Conservation (phyloP, 2,797 vertebrate genomes). For the Leucoraja ocellata region DNA sequence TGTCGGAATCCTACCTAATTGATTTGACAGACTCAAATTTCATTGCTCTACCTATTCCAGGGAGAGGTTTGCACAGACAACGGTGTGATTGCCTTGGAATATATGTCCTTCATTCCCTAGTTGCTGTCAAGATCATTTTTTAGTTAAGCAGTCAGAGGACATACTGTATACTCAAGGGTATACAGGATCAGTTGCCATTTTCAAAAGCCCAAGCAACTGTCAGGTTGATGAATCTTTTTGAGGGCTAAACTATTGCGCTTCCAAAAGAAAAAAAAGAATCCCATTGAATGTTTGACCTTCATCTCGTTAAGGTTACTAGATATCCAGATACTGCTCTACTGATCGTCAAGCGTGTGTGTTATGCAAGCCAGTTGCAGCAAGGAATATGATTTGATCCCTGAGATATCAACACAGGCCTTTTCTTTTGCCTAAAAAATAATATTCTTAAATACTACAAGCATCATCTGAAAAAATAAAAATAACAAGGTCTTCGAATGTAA, state of each 20-base stretch:
- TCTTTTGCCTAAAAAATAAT: background rate
- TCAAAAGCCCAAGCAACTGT: slow-evolving; percentile 1
- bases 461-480: background rate
- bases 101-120: background rate
- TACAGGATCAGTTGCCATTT: background rate
- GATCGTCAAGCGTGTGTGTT: background rate
- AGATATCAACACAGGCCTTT: background rate
- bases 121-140: slow-evolving; percentile 34
- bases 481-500: background rate
- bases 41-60: slow-evolving; percentile 10
- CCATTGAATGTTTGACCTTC: slow-evolving; percentile 18
- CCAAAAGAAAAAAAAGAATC: background rate
- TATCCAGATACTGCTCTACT: background rate
- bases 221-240: slow-evolving; percentile 25
- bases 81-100: slow-evolving; percentile 28
- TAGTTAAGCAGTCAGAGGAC: slow-evolving; percentile 30
- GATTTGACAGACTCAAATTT: slow-evolving; percentile 31
- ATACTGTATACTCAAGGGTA: background rate
- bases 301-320: background rate
- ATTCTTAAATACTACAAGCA: background rate
- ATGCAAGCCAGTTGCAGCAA: background rate
- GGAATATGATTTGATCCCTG: background rate
- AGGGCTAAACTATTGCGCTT: background rate
- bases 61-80: slow-evolving; percentile 27
- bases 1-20: slow-evolving; percentile 27